These are phyloP conservation scores for Stegodyphus dumicola DNA, from an alignment of 1,140 invertebrate species.

Conservation along the genomic window DNA sequence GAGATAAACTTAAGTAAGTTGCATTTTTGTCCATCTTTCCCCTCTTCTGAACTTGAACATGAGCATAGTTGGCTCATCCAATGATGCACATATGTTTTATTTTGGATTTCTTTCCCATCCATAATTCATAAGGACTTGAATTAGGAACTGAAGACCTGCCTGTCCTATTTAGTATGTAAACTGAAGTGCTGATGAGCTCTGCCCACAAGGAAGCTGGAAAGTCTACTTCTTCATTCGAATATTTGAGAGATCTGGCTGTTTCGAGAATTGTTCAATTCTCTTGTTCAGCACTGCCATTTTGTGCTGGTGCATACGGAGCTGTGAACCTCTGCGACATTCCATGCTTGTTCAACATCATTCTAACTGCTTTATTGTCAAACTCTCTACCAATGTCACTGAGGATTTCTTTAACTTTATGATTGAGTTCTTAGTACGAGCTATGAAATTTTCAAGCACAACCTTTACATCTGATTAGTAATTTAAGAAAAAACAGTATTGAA, in stretches of 20 bases:
- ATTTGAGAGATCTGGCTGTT: slow-evolving; percentile 2
- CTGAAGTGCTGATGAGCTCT: slow-evolving; percentile 6
- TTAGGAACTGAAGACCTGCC: slow-evolving; percentile 10
- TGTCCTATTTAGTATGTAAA: slow-evolving; percentile 32
- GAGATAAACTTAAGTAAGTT: slow-evolving; percentile 13
- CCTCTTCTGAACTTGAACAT: slow-evolving; percentile 35
- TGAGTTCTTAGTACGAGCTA: slow-evolving; percentile 25
- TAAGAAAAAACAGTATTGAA: slow-evolving; percentile 22
- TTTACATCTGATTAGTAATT: slow-evolving; percentile 35
- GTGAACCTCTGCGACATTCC: slow-evolving; percentile 45
- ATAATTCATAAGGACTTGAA: slow-evolving; percentile 45
- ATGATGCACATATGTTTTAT: slow-evolving; percentile 23
- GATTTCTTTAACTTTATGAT: slow-evolving; percentile 18
- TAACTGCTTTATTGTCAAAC: slow-evolving; percentile 35
- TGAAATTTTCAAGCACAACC: slow-evolving; percentile 7
- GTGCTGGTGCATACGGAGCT: slow-evolving; percentile 50
- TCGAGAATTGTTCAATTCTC: slow-evolving; percentile 1
- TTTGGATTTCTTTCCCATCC: slow-evolving; percentile 18
- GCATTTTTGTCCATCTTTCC: slow-evolving; percentile 53
- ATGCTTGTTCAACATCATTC: slow-evolving; percentile 8
- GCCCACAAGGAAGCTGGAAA: slow-evolving; percentile 5
- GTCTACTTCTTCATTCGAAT: slow-evolving; percentile 17
- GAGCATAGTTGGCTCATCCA: slow-evolving; percentile 29
- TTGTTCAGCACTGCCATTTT: slow-evolving; percentile 47
- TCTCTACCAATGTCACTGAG: slow-evolving; percentile 53